Percentiles rank a stretch among this genome's conserved stretches.
Evolutionary conservation across 37 sponge, comb jelly and placozoan species (phyloP).

Genomic region (Beroe forskalii): DNA sequence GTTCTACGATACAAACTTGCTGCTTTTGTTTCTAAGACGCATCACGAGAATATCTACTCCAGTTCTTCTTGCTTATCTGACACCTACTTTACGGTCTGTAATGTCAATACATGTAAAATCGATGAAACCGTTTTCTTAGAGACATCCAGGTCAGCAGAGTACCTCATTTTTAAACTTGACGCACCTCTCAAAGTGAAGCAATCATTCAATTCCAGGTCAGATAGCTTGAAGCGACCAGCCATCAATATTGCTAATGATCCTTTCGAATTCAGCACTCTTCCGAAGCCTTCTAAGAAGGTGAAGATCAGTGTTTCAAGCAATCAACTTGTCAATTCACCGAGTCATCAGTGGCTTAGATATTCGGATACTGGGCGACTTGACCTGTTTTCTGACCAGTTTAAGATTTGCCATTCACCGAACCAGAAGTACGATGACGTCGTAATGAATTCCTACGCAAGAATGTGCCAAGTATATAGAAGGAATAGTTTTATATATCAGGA

Average conservation of each 20-base stretch:
- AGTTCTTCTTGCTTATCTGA: no score
- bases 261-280: no score
- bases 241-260: no score
- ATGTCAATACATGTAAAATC: no score
- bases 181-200: background rate
- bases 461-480: background rate
- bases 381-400: no score
- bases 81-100: no score
- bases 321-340: no score
- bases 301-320: no score
- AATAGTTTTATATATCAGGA: no score
- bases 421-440: background rate
- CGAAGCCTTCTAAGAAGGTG: no score
- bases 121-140: background rate
- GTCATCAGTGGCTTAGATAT: background rate
- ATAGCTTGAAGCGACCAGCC: no score
- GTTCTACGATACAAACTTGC: background rate
- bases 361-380: slow-evolving; percentile 14
- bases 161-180: background rate
- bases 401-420: background rate
- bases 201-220: background rate
- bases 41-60: no score
- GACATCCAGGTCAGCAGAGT: background rate
- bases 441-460: background rate
- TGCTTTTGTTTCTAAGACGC: background rate